Percentiles rank a stretch among this genome's conserved stretches.
Evolutionary conservation across 2,797 vertebrate species (phyloP).

Genomic region (Pseudocheirus occidentalis): DNA sequence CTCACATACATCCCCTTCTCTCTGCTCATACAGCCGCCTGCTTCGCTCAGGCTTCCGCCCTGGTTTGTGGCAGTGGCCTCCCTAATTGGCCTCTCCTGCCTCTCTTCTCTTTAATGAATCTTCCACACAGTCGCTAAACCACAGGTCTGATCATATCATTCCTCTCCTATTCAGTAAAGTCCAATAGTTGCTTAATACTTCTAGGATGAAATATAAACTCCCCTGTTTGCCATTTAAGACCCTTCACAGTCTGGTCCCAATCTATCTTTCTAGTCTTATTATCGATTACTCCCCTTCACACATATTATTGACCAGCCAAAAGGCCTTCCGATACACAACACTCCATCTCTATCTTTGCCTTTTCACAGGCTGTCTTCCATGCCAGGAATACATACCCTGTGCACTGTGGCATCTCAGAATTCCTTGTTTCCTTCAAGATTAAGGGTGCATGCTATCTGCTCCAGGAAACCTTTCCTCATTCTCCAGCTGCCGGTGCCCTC

Average conservation of each 20-base stretch:
- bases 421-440: neutral
- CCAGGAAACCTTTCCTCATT: neutral
- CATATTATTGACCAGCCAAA: neutral
- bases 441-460: neutral
- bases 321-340: neutral
- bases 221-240: neutral
- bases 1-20: neutral
- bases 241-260: neutral
- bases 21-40: neutral
- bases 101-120: neutral
- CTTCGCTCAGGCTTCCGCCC: neutral
- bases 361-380: neutral
- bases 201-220: neutral
- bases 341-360: neutral
- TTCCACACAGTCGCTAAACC: neutral
- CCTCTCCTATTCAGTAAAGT: neutral
- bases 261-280: neutral
- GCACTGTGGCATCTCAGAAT: neutral
- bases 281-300: neutral
- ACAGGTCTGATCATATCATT: neutral
- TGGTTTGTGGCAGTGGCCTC: neutral
- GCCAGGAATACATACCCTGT: no score
- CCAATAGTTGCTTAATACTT: neutral
- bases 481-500: neutral
- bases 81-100: neutral